Conservation (phyloP, 2,113 vertebrate species). For the Ailurus styani region DNA sequence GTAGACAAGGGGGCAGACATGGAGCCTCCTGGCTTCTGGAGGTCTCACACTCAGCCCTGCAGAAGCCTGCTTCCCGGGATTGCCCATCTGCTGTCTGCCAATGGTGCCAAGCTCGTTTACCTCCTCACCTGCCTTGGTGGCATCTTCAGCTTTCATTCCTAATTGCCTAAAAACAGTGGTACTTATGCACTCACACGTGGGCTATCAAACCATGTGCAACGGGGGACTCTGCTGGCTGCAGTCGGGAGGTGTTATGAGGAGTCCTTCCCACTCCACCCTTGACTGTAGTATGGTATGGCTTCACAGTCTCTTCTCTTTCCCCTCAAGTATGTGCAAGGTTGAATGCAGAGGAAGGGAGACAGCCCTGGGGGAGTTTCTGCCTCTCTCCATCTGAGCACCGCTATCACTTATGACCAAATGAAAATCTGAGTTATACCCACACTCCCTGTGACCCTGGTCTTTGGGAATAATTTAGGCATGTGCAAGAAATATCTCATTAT, state of each 20-base stretch:
- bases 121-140: background rate
- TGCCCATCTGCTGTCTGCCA: background rate
- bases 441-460: background rate
- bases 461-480: background rate
- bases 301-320: background rate
- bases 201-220: background rate
- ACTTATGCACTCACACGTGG: background rate
- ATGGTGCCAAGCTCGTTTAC: background rate
- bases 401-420: background rate
- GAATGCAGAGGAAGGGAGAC: background rate
- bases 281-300: background rate
- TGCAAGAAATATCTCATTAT: slow-evolving; percentile 1
- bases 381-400: background rate
- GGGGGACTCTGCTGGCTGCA: background rate
- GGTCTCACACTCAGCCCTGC: background rate
- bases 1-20: background rate
- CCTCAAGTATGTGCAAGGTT: background rate
- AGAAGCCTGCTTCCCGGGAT: background rate
- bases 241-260: background rate
- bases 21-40: background rate
- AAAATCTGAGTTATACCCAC: background rate
- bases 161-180: slow-evolving; percentile 43
- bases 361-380: background rate
- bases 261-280: too few species aligned
- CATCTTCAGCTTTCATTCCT: slow-evolving; percentile 1